Evolutionary conservation across 2,888 invertebrate species (phyloP), one percentile per base, ranked within the genome.

Genomic region (Eueremaeus valkanovi): DNA sequence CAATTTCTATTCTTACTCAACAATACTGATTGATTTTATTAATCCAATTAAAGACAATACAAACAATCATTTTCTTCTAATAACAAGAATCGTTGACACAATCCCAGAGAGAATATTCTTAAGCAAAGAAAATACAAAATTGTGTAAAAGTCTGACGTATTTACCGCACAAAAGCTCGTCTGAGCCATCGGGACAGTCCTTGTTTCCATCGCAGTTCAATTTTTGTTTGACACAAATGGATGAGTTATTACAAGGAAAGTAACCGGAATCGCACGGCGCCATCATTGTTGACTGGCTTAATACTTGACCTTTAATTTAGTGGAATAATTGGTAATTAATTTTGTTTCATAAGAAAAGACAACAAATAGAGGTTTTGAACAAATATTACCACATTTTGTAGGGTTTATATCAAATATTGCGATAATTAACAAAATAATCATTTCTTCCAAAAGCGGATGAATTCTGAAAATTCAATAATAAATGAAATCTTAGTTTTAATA

Each of bases 111-210:
- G n/a, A n/a, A n/a, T n/a, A n/a, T n/a, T n/a, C n/a, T n/a, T n/a
- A n/a, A n/a, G n/a, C n/a, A n/a, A n/a, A n/a, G n/a, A n/a, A n/a
- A n/a, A n/a, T n/a, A n/a, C n/a, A n/a, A n/a, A n/a, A n/a, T n/a
- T n/a, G n/a, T n/a, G 1, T 3, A n/a, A 18, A 63, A 9, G 21
- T 18, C 3, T 16, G 3, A 29, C 9, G 6, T 58, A 24, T 29
- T 51, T 13, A 79, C 79, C 78, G 33, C 79, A 79, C 49, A 76
- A 55, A 75, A 73, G 68, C 70, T 79, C 79, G 74, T 79, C 79
- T 0, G 78, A 78, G 0, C 78, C 79, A 75, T 79, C 79, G 16
- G 76, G 75, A 70, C 79, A 79, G 55, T 79, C 78, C 3, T 49
- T 31, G 18, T 75, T 61, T 16, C 76, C 76, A 45, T 79, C 78